phyloP scores from a whole-genome alignment of 2,113 vertebrate species.

The Xiphorhynchus elegans region DNA sequence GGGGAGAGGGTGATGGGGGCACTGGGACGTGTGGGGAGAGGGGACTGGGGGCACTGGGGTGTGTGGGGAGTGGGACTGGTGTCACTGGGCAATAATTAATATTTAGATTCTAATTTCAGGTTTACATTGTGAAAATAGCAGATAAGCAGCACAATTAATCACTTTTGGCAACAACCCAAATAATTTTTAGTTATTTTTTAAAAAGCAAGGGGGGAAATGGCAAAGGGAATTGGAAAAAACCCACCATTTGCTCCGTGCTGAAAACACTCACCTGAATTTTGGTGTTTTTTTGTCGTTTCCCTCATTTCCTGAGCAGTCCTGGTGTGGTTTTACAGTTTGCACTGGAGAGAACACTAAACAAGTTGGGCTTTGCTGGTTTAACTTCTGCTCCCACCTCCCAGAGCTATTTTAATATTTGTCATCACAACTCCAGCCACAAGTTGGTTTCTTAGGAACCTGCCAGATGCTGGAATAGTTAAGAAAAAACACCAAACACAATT shows the following conservation, averaged over 20 bases:
- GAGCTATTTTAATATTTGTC: neutral
- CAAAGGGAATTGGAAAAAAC: neutral
- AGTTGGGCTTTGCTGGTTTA: neutral
- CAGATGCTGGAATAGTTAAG: neutral
- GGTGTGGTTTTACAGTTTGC: neutral
- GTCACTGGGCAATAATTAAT: too few relatives aligned
- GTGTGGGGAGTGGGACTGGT: too few relatives aligned
- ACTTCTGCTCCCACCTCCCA: too few relatives aligned
- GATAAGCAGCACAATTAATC: neutral
- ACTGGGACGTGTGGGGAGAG: too few relatives aligned
- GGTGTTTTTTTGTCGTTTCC: neutral
- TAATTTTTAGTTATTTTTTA: too few relatives aligned
- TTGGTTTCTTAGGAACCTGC: neutral
- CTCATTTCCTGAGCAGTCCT: neutral
- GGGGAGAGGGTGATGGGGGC: too few relatives aligned
- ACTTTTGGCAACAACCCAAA: neutral
- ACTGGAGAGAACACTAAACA: neutral
- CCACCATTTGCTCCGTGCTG: neutral
- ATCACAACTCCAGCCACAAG: neutral
- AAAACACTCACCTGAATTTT: neutral
- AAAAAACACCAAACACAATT: neutral
- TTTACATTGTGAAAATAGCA: neutral
- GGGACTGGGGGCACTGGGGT: too few relatives aligned
- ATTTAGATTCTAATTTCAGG: neutral
- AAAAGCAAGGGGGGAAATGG: neutral